Base-by-base conservation (phyloP, 1,140 invertebrate genomes). In the Calephelis virginiensis region DNA sequence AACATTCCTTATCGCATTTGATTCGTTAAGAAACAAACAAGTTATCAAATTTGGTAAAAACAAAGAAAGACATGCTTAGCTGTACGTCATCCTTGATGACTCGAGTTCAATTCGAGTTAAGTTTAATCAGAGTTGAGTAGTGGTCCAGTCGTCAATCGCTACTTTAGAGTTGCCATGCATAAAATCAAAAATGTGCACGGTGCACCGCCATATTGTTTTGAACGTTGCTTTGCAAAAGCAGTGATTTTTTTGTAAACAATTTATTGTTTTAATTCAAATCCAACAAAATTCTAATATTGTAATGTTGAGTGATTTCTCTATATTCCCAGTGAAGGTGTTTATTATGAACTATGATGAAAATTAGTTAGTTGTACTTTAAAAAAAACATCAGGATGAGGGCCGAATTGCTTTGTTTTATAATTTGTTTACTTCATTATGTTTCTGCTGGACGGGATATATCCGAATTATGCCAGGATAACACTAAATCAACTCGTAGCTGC, bases 401-500 rank as follows among this genome's bases (percentile, higher is more conserved):
- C 61, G 59, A 61, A 63, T 56, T 68, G 37, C 64, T 70, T 70
- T 69, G 68, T 72, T 77, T 75, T 70, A 45, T 66, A 68, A 45
- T 76, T 69, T 72, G 66, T 76, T 73, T 76, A 61, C 62, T 78
- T 13, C 76, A 77, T 65, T 77, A 72, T 78, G 81, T 73, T 63
- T 72, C 63, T 61, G 53, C 50, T 37, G 69, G 69, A 61, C 70
- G 67, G 17, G 72, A 74, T 71, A 72, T 72, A 56, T 56, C 53
- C 60, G 76, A 80, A 63, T 59, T 82, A 67, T 85, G 81, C 71
- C 73, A 77, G 50, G 80, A 81, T 13, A 79, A 78, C 40, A 81
- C 76, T 8, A 74, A 77, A 63, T 66, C 77, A 65, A 67, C 73
- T 13, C 71, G 75, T 17, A 85, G 78, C 73, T 86, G 84, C 65